These are phyloP conservation scores for Acromyrmex charruanus DNA, from an alignment of 1,140 invertebrate genomes.

Conservation along the genomic window DNA sequence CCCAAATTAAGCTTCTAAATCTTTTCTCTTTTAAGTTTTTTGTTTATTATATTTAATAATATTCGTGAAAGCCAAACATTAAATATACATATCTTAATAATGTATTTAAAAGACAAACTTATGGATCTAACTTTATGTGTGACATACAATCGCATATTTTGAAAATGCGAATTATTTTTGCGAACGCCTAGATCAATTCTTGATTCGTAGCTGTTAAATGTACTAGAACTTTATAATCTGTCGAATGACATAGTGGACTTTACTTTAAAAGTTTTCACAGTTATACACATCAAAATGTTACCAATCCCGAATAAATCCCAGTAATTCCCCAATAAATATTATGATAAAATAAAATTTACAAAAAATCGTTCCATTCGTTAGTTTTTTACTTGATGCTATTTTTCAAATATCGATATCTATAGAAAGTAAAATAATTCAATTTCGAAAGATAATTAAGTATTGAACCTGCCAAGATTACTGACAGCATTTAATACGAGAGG, in stretches of 20 bases:
- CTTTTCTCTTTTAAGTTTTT: not conserved
- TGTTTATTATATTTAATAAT: too few relatives aligned
- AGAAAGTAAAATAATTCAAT: not conserved
- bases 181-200: conserved; percentile 86
- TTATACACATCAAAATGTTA: conserved; percentile 88
- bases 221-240: conserved; percentile 77
- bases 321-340: too few relatives aligned
- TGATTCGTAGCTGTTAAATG: conserved; percentile 89
- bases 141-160: conserved; percentile 89
- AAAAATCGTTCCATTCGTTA: not conserved
- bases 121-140: conserved; percentile 20
- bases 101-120: not conserved
- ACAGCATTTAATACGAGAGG: conserved; percentile 28
- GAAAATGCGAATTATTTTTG: conserved; percentile 76
- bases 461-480: not conserved
- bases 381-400: not conserved
- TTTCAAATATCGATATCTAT: not conserved
- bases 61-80: conserved; percentile 2
- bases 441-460: not conserved
- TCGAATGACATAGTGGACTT: conserved; percentile 87
- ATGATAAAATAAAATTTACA: not conserved
- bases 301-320: conserved; percentile 91
- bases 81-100: not conserved
- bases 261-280: conserved; percentile 89
- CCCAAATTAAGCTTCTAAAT: not conserved